Base-by-base conservation (phyloP, 2,888 invertebrate species). In the Habrosyne pyritoides region DNA sequence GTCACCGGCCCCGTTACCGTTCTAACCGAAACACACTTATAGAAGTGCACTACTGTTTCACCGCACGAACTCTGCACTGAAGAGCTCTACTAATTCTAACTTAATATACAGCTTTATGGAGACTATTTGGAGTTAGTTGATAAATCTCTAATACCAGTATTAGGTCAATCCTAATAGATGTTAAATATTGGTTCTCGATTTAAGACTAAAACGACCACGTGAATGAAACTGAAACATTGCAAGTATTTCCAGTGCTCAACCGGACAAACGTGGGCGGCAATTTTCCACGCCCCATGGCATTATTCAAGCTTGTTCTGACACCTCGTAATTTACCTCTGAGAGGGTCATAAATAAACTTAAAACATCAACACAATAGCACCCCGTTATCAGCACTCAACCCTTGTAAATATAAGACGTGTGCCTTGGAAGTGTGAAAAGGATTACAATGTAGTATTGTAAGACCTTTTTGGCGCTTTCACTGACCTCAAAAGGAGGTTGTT, bases 321-420 rank as follows among this genome's bases (percentile, higher is more conserved):
- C 59, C 67, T 62, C 62, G 67, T 71, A 71, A 70, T 61, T 71
- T 65, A 70, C 47, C 47, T 53, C 61, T 53, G 28, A 49, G 46
- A 49, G 22, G 54, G 51, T 57, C 61, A 55, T 66, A 67, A 72
- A 71, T 68, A 69, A 68, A 55, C 57, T 60, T 58, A 61, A 66
- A 70, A 60, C 62, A 70, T 71, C 60, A 71, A 69, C 65, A 73
- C 56, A 56, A 61, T 56, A 49, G 56, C 28, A 36, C 22, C 51
- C 46, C 30, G 55, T 72, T 70, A 60, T 66, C 54, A 52, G 53
- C 61, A 63, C 61, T 57, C 57, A 65, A 60, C 65, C 64, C 51
- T 64, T 62, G 55, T 48, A 54, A 61, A 61, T 50, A 57, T 57
- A 55, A 67, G 42, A 42, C 42, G 14, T 56, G 56, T 52, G 58